phyloP scores from a whole-genome alignment of 2,797 vertebrate genomes.

The Pagetopsis macropterus region DNA sequence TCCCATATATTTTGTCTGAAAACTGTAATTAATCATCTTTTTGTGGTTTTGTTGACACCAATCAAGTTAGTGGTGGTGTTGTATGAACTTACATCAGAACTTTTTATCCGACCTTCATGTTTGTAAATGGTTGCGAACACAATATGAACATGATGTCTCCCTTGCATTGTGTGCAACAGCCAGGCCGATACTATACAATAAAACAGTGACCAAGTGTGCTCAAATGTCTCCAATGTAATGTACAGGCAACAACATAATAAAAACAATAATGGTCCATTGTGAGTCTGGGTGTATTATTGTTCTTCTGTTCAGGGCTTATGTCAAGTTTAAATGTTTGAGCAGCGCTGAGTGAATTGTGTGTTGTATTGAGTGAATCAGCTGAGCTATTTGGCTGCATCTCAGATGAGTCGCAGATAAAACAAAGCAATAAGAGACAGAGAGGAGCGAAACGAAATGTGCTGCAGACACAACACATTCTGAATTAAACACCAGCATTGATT shows the following conservation, averaged over 20 bases:
- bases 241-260: neutral
- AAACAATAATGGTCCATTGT: neutral
- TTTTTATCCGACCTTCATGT: too few relatives aligned
- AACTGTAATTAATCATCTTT: too few relatives aligned
- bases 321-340: conserved; percentile 7
- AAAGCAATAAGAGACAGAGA: conserved; percentile 8
- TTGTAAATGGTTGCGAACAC: too few relatives aligned
- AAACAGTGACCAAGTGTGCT: neutral
- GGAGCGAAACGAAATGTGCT: conserved; percentile 8
- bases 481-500: conserved; percentile 6
- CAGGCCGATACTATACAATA: too few relatives aligned
- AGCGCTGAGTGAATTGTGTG: neutral
- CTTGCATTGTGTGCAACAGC: too few relatives aligned
- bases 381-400: neutral
- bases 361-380: too few relatives aligned
- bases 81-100: too few relatives aligned
- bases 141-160: too few relatives aligned
- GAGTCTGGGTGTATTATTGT: neutral
- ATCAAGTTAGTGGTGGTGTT: neutral
- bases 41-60: neutral
- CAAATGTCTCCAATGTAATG: neutral
- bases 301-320: neutral
- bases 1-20: too few relatives aligned
- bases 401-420: neutral
- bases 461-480: conserved; percentile 17